Evolutionary conservation across 2,888 invertebrate species (phyloP).

Genomic region (Drosophila nr. perissopoda): DNA sequence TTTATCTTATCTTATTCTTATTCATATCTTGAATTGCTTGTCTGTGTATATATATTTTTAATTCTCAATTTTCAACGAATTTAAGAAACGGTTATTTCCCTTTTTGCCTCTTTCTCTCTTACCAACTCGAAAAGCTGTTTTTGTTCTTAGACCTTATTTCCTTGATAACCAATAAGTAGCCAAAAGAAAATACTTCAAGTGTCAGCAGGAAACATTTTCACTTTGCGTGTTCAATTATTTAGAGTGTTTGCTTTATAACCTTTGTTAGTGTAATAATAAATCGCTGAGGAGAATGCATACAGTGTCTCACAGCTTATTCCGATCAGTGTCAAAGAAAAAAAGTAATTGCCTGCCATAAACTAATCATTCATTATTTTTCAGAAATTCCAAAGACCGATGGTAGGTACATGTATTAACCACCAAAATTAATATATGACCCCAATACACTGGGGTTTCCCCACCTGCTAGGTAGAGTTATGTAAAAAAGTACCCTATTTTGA

Average conservation of each 20-base stretch:
- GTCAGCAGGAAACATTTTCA: neutral
- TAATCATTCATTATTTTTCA: too few species aligned
- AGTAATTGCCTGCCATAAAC: too few species aligned
- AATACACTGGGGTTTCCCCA: too few species aligned
- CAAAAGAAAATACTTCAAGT: neutral
- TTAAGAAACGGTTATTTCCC: neutral
- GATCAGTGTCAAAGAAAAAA: too few species aligned
- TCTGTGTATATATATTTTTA: neutral
- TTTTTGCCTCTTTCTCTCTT: neutral
- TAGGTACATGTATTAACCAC: too few species aligned
- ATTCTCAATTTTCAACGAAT: neutral
- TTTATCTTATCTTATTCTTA: too few species aligned
- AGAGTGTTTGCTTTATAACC: neutral
- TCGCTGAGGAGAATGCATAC: neutral
- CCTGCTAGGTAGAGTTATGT: too few species aligned
- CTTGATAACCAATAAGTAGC: neutral
- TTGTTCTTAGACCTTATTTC: neutral
- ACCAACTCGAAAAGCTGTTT: neutral
- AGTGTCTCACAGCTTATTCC: too few species aligned
- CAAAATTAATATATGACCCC: too few species aligned
- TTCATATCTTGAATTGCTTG: neutral
- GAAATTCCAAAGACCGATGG: too few species aligned
- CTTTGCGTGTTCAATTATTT: slow-evolving; percentile 5
- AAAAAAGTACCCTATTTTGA: too few species aligned
- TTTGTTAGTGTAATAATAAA: neutral